Evolutionary conservation across 2,888 invertebrate genomes (phyloP), one percentile per base, ranked within the genome.

Genomic region (Diplazon laetatorius): DNA sequence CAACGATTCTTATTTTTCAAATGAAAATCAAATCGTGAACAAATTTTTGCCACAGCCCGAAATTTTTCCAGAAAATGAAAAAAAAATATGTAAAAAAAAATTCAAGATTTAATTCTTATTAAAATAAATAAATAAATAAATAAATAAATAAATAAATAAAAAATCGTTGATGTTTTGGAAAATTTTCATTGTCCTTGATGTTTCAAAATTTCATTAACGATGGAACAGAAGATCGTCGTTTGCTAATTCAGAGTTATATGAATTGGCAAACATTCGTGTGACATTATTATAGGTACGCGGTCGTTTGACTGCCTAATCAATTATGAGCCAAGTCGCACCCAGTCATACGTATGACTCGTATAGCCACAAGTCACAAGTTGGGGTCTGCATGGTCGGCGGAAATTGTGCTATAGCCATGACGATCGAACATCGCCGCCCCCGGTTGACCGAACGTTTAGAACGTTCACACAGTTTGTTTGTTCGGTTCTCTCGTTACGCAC

Each of bases 401-500:
- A 52, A 14, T 60, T 50, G 10, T 10, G 50, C 9, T 37, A 59
- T 44, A 52, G n/a, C 14, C 25, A 37, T 30, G 46, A 22, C 39
- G 76, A 63, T 69, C 14, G 30, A 71, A 44, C 55, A 39, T n/a
- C n/a, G n/a, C n/a, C n/a, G n/a, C n/a, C n/a, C n/a, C n/a, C n/a
- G 46, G 60, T 77, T 77, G 77, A 72, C 62, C 48, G 42, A 72
- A 35, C 68, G 55, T 62, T 77, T 69, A 77, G 77, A 12, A 20
- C 22, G 20, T 57, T 16, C 55, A 14, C 46, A 42, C 55, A n/a
- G n/a, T 42, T 55, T 63, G 72, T 72, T 77, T 72, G 48, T 39
- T 30, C 16, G 10, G 42, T 60, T 8, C 55, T 72, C 57, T n/a
- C 55, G 6, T 39, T 48, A 60, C 12, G 42, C 16, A 25, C 44